These are phyloP conservation scores for Zosterops japonicus DNA, from an alignment of 2,113 vertebrate genomes.

Conservation along the genomic window DNA sequence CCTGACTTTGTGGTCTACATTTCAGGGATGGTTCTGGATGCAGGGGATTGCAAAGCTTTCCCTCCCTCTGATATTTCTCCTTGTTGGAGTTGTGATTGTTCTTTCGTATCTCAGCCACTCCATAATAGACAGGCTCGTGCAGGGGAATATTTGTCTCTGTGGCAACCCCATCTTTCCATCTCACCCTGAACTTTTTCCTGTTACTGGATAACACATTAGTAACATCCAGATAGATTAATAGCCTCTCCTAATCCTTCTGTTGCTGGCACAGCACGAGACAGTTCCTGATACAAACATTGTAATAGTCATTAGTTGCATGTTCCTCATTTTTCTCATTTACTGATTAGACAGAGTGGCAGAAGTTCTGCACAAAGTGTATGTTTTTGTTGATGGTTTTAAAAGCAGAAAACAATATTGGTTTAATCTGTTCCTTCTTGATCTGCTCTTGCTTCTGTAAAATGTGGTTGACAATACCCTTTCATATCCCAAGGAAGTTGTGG, in stretches of 20 bases:
- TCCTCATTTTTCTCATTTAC: not conserved
- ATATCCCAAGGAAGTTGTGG: not conserved
- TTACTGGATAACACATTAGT: not conserved
- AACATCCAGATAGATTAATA: not conserved
- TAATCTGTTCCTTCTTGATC: not conserved
- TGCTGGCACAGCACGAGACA: not conserved
- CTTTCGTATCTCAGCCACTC: not conserved
- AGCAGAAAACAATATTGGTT: not conserved
- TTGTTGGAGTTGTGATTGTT: not conserved
- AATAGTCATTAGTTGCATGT: accelerated
- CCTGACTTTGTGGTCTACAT: not conserved
- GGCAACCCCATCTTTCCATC: not conserved
- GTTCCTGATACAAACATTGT: not conserved
- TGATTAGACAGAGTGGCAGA: not conserved
- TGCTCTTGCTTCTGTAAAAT: not conserved
- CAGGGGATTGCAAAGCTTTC: accelerated
- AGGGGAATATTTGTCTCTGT: not conserved
- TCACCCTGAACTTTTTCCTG: not conserved
- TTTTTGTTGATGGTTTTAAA: not conserved
- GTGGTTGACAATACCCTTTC: not conserved
- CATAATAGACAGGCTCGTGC: not conserved
- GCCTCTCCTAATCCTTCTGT: not conserved
- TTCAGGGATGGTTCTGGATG: not conserved
- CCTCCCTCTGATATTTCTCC: not conserved
- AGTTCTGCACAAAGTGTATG: not conserved